phyloP scores from a whole-genome alignment of 2,888 invertebrate species.

The Lithophane leautieri region DNA sequence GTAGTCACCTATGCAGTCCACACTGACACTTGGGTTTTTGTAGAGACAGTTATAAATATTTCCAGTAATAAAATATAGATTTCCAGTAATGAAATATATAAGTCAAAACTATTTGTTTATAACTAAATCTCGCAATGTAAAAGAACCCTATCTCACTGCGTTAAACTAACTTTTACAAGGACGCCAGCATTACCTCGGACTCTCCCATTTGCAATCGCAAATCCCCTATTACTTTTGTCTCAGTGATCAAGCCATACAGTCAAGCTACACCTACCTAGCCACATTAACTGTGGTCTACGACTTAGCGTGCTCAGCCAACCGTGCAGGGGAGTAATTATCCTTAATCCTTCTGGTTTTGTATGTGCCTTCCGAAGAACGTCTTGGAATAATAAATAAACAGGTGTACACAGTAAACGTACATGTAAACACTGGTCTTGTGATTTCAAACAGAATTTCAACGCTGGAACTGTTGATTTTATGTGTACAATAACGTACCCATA shows the following conservation, averaged over 20 bases:
- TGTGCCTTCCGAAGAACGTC: conserved; percentile 25
- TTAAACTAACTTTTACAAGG: not conserved
- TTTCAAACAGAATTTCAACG: conserved; percentile 14
- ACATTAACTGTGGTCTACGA: conserved; percentile 38
- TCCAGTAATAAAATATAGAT: too few relatives aligned
- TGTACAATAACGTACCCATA: not conserved
- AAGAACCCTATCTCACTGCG: not conserved
- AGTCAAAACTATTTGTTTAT: not conserved
- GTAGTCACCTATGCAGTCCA: not conserved
- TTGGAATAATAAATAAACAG: conserved; percentile 29
- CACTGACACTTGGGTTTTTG: not conserved
- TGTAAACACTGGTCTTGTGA: conserved; percentile 4
- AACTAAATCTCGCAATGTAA: not conserved
- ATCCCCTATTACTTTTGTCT: conserved; percentile 48
- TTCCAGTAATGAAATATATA: too few relatives aligned
- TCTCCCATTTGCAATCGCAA: conserved; percentile 34
- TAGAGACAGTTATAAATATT: not conserved
- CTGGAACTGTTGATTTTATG: conserved; percentile 9
- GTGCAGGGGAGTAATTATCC: conserved; percentile 37
- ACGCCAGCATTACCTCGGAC: conserved; percentile 1
- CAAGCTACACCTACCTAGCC: conserved; percentile 14
- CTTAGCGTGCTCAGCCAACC: conserved; percentile 46
- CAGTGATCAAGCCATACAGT: conserved; percentile 26
- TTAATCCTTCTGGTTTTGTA: conserved; percentile 46
- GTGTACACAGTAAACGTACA: not conserved